A percentile compares a stretch with the other conserved stretches of the same genome.
Evolutionary conservation across 92 coral and sea anemone genomes (phyloP).

Genomic region (Paragorgia papillata): DNA sequence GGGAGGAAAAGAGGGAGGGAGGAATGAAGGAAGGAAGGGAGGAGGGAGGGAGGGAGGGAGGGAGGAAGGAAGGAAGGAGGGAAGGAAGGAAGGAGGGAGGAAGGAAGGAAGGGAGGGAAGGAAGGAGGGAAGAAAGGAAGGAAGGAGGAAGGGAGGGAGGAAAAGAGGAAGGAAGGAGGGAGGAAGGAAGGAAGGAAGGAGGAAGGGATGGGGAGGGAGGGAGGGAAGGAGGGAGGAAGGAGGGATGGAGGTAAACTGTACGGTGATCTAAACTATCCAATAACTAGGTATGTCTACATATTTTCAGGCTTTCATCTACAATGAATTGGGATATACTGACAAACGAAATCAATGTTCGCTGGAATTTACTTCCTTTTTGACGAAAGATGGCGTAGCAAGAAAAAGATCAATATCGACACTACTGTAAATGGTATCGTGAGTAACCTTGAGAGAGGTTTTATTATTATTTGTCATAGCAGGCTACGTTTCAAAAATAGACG

Average conservation of each 20-base stretch:
- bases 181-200: background rate
- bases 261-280: background rate
- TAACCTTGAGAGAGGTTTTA: too few relatives aligned
- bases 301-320: constrained; percentile 81
- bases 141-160: background rate
- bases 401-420: constrained; percentile 13
- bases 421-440: constrained; percentile 5
- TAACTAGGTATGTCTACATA: background rate
- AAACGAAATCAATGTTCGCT: constrained; percentile 81
- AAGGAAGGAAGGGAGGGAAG: background rate
- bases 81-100: background rate
- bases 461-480: too few relatives aligned
- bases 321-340: constrained; percentile 78
- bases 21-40: background rate
- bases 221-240: background rate
- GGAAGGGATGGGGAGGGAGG: background rate
- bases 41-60: background rate
- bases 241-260: background rate
- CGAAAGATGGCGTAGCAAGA: constrained; percentile 1
- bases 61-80: background rate
- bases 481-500: background rate
- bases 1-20: background rate
- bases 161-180: background rate
- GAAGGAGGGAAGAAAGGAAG: background rate
- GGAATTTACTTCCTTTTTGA: constrained; percentile 46